Conservation (phyloP, 1,140 invertebrate species). For the Platorchestia sp. region DNA sequence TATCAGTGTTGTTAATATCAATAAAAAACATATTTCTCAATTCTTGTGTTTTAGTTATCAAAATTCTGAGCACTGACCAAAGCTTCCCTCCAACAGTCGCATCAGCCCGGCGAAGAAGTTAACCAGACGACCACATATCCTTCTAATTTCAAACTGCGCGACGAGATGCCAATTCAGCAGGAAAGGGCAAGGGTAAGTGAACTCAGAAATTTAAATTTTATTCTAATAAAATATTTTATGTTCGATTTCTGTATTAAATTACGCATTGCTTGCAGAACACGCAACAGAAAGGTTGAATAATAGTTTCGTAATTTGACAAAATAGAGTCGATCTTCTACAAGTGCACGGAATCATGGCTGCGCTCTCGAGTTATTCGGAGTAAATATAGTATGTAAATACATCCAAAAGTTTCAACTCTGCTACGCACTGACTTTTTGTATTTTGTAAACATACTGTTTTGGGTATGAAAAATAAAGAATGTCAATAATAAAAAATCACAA, state of each 20-base stretch:
- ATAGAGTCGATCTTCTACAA: too few relatives aligned
- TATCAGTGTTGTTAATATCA: background rate
- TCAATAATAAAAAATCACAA: too few relatives aligned
- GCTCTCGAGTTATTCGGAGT: too few relatives aligned
- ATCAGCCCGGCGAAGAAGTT: slow-evolving; percentile 42
- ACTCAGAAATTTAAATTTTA: background rate
- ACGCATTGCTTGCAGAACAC: background rate
- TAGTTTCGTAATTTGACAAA: too few relatives aligned
- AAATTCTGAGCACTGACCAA: background rate
- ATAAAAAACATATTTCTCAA: background rate
- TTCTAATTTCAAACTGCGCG: slow-evolving; percentile 57
- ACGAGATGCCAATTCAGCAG: slow-evolving; percentile 44
- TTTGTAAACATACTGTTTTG: too few relatives aligned
- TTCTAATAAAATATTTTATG: background rate
- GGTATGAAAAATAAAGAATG: too few relatives aligned
- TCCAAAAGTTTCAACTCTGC: too few relatives aligned
- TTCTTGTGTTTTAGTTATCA: background rate
- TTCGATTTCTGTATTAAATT: background rate
- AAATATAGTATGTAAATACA: too few relatives aligned
- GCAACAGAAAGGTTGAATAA: background rate
- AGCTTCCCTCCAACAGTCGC: background rate
- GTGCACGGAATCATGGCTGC: too few relatives aligned
- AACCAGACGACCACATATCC: slow-evolving; percentile 58
- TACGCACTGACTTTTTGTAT: too few relatives aligned
- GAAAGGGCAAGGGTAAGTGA: slow-evolving; percentile 52